Evolutionary conservation across 2,113 vertebrate genomes (phyloP), one percentile per base, ranked within the genome.

Genomic region (Mionectes macconnelli): DNA sequence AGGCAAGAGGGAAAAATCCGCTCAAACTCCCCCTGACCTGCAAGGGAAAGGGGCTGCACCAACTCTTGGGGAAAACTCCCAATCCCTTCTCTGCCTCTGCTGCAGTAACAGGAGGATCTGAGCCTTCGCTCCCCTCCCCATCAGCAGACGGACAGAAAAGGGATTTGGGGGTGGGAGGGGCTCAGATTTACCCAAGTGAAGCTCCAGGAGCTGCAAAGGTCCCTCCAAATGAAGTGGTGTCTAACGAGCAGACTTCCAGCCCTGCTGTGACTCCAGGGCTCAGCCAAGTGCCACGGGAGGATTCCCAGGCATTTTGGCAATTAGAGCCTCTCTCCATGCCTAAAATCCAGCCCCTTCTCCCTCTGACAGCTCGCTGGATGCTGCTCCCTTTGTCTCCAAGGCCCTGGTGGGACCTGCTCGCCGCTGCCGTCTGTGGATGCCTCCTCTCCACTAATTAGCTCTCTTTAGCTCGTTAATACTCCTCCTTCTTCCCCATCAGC

Each of bases 391-490:
- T 31, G 82, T 39, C 74, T 87, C 69, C 73, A 14, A 42, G 84
- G 55, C 63, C 82, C 81, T 55, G 82, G 76, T 83, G 86, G 87
- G 79, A 57, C 59, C 59, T 47, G 64, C 89, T 69, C 37, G 39
- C 62, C 2, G n/a, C 84, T 87, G 75, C 63, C 75, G 73, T 50
- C 83, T 21, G 4, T 25, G 22, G 22, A 60, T 9, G 47, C 62
- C 87, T 69, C 88, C 85, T 64, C 90, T 76, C 66, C 94, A 70
- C 79, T 78, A 94, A 89, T 90, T 68, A 84, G 84, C 70, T 87
- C 76, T 52, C 84, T 66, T 49, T 66, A 79, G 53, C 90, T 94
- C 33, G 86, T 69, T 90, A 84, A 88, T 74, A 67, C 37, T 84
- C 69, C 25, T n/a, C 56, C 59, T 37, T 89, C 57, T 91, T 83